Percentiles rank a stretch among this genome's conserved stretches.
Conservation (phyloP, 1,140 invertebrate genomes). For the Lepidotrigona ventralis region DNA sequence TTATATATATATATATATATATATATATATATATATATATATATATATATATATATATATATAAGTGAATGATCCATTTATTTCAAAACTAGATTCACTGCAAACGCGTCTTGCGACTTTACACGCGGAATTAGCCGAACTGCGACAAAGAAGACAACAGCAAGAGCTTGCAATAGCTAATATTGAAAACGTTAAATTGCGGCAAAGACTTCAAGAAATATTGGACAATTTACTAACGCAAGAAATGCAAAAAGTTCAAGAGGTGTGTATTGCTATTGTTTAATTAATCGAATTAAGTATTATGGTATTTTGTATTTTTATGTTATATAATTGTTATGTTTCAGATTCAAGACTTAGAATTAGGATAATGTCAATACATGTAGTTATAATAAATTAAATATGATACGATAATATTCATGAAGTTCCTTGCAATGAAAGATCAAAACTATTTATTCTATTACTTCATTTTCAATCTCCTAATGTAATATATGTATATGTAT, state of each 20-base stretch:
- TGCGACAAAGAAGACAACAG: conserved; percentile 86
- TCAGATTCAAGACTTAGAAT: conserved; percentile 70
- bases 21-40: not conserved
- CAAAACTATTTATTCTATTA: not conserved
- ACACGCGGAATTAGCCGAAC: conserved; percentile 85
- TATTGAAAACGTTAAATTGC: conserved; percentile 91
- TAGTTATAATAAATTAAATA: not conserved
- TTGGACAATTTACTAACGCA: conserved; percentile 89
- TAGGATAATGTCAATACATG: conserved; percentile 50
- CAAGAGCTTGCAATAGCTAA: conserved; percentile 91
- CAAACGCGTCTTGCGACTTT: conserved; percentile 79
- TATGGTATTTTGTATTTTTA: not conserved
- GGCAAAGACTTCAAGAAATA: conserved; percentile 90
- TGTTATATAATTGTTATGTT: conserved; percentile 51
- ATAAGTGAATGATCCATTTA: not conserved
- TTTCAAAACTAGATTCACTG: conserved; percentile 66
- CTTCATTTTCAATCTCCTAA: not conserved
- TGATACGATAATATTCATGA: not conserved
- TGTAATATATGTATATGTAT: not conserved
- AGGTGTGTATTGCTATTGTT: conserved; percentile 77
- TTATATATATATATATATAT: no score
- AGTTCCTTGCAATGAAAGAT: conserved; percentile 1
- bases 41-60: not conserved
- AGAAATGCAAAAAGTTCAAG: conserved; percentile 89
- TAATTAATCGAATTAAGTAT: not conserved